Base-by-base conservation (phyloP, 2,888 invertebrate genomes). In the Temnothorax rugatulus region DNA sequence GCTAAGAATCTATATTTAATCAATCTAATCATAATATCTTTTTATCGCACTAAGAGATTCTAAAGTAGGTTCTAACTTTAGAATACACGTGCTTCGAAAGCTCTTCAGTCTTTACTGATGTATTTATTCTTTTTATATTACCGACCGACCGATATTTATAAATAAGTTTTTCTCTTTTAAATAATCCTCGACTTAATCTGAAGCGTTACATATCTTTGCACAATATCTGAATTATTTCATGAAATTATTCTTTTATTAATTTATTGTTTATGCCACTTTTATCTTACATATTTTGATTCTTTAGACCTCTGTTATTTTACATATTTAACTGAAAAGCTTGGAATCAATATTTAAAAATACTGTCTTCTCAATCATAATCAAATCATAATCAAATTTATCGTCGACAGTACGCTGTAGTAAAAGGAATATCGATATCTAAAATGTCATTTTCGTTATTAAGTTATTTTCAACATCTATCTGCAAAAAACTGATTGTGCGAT, bases 281-380 rank as follows among this genome's bases (percentile, higher is more conserved):
- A 52, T 25, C n/a, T 52, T 44, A 44, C 4, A 44, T 44, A 44
- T 44, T 44, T 44, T 34, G 7, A 63, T 5, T 21, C 11, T 21
- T 50, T 25, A 7, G 18, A 11, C 25, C 7, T 25, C 11, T 64
- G 38, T 21, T n/a, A 54, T 29, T 15, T 54, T 47, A 47, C 1
- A 47, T 47, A 47, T 64, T 76, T 64, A 21, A 34, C 3, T 15
- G 15, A 25, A 13, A 41, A 61, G 34, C 50, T 47, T 11, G 18
- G 11, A 57, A 68, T 69, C 18, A 18, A 77, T 44, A 61, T 76
- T 21, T 50, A 66, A 64, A 76, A 76, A 76, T 66, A 1, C 25
- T 18, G 3, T 41, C n/a, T 38, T 52, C 25, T 38, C 52, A 38
- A 54, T 8, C 38, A 41, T 41, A 64, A 77, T 66, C 13, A 52